Evolutionary conservation across 2,113 vertebrate genomes (phyloP).

Genomic region (Pomatorhinus ruficollis): DNA sequence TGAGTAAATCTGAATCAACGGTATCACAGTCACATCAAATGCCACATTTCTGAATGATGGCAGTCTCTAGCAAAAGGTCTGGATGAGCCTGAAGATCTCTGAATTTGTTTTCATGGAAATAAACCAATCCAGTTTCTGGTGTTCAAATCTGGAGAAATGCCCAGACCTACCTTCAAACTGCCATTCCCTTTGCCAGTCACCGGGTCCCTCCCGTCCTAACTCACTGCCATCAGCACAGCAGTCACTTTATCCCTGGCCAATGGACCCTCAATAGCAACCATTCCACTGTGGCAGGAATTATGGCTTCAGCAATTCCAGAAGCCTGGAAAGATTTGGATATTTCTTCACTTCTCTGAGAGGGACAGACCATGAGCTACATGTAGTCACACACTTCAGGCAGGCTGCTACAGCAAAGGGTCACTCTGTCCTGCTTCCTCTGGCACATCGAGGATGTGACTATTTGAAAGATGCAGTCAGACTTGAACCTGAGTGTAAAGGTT

Average conservation of each 20-base stretch:
- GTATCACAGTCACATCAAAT: not conserved
- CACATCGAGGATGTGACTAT: not conserved
- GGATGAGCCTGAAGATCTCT: not conserved
- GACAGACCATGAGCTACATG: not conserved
- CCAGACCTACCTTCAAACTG: not conserved
- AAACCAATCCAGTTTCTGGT: not conserved
- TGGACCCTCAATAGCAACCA: not conserved
- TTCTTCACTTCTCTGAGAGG: not conserved
- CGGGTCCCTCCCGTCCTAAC: rapidly evolving
- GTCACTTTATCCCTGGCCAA: not conserved
- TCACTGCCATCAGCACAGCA: not conserved
- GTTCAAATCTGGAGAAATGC: not conserved
- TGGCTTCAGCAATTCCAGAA: not conserved
- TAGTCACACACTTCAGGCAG: not conserved
- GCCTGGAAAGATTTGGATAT: not conserved
- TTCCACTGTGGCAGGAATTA: not conserved
- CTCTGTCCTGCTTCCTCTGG: not conserved
- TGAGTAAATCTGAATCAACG: not conserved
- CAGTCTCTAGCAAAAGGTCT: not conserved
- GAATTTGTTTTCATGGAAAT: not conserved
- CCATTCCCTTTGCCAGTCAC: not conserved
- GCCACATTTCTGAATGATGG: not conserved
- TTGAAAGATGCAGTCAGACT: not conserved
- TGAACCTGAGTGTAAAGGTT: not conserved
- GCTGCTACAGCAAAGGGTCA: not conserved